Evolutionary conservation across 2,888 invertebrate genomes (phyloP).

Genomic region (Synergus japonicus): DNA sequence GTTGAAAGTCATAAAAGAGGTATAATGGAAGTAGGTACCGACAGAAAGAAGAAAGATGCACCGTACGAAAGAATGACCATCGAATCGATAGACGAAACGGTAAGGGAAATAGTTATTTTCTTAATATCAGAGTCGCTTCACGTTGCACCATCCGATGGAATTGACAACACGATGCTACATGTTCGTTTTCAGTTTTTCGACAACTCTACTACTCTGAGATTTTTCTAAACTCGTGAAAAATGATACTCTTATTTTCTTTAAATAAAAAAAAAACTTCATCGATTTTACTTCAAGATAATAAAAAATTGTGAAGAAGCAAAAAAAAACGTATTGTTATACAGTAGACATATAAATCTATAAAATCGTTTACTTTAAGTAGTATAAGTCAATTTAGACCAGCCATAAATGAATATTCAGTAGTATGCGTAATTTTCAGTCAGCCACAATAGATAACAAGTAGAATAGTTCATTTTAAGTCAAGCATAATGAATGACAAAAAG

Average conservation of each 20-base stretch:
- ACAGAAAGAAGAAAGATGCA: not conserved
- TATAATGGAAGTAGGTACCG: constrained; percentile 49
- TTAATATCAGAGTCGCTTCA: constrained; percentile 38
- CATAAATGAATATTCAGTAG: too few relatives aligned
- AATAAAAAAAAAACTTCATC: not conserved
- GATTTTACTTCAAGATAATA: not conserved
- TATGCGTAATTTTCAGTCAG: too few relatives aligned
- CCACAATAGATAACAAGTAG: too few relatives aligned
- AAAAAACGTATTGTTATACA: too few relatives aligned
- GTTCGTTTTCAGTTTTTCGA: not conserved
- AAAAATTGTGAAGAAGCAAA: too few relatives aligned
- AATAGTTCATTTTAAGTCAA: too few relatives aligned
- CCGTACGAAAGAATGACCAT: constrained; percentile 41
- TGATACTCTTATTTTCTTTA: not conserved
- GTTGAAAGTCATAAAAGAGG: constrained; percentile 39
- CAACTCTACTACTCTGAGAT: not conserved
- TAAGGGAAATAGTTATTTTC: constrained; percentile 51
- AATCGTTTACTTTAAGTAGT: too few relatives aligned
- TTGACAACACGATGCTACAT: constrained; percentile 11
- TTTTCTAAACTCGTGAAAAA: not conserved
- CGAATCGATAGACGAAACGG: constrained; percentile 47
- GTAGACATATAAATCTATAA: too few relatives aligned
- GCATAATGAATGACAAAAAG: too few relatives aligned
- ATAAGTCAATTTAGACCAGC: too few relatives aligned
- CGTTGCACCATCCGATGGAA: constrained; percentile 13